These are phyloP conservation scores for Eleutherodactylus coqui DNA, from an alignment of 2,797 vertebrate genomes.

Conservation along the genomic window DNA sequence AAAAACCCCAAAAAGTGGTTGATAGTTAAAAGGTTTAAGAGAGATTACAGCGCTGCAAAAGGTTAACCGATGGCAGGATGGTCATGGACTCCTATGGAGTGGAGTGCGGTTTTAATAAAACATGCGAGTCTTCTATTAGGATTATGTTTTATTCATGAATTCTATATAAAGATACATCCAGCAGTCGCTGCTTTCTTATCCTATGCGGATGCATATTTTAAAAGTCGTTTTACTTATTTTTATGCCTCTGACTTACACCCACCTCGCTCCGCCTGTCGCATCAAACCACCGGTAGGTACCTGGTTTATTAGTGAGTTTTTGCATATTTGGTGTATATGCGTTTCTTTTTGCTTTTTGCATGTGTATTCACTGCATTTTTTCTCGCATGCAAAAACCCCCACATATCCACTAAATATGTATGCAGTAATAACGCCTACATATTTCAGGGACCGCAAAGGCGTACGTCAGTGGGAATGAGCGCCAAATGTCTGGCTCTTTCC, in stretches of 20 bases:
- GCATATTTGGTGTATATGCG: too few relatives aligned
- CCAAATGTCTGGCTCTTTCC: too few relatives aligned
- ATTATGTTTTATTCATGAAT: constrained; percentile 21
- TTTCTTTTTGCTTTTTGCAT: too few relatives aligned
- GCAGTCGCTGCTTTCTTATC: not conserved
- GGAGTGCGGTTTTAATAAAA: constrained; percentile 8
- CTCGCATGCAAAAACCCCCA: too few relatives aligned
- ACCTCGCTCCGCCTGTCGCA: not conserved
- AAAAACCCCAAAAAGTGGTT: too few relatives aligned
- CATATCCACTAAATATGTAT: too few relatives aligned
- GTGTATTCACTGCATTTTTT: too few relatives aligned
- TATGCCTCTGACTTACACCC: not conserved
- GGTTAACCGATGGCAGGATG: not conserved
- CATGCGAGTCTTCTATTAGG: not conserved
- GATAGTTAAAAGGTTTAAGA: too few relatives aligned
- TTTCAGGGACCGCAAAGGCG: too few relatives aligned
- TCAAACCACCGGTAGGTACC: not conserved
- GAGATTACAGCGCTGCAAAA: not conserved
- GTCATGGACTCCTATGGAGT: not conserved
- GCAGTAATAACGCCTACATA: too few relatives aligned
- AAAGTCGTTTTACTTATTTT: not conserved
- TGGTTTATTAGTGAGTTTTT: not conserved
- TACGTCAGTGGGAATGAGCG: too few relatives aligned
- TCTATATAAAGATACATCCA: constrained; percentile 13
- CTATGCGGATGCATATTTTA: not conserved